These are phyloP conservation scores for Jacana jacana DNA, from an alignment of 2,113 vertebrate genomes.

Conservation along the genomic window DNA sequence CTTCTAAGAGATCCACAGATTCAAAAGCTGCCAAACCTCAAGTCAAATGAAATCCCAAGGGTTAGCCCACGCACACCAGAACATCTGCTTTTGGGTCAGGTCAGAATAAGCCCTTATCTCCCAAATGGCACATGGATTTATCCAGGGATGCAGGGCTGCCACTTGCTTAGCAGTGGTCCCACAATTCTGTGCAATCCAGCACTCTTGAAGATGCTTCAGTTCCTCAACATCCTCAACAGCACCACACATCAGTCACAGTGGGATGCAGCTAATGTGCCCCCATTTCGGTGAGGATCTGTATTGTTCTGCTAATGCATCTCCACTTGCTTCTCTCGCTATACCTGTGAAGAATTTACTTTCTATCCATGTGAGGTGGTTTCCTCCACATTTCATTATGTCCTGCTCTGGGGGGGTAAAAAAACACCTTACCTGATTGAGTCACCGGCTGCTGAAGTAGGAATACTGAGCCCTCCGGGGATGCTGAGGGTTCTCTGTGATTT, in stretches of 20 bases:
- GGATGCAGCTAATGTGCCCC: constrained; percentile 15
- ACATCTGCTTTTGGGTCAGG: neutral
- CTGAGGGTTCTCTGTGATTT: neutral
- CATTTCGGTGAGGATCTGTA: neutral
- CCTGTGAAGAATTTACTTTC: neutral
- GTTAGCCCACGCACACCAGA: neutral
- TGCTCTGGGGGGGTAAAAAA: neutral
- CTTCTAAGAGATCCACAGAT: neutral
- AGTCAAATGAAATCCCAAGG: neutral
- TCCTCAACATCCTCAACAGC: neutral
- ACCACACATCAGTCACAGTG: neutral
- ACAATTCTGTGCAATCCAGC: neutral
- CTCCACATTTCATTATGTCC: neutral
- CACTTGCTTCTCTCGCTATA: neutral
- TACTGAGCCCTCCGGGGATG: neutral
- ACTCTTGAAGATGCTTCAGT: neutral
- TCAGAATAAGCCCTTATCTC: neutral
- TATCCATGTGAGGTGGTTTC: neutral
- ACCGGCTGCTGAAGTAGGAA: constrained; percentile 1
- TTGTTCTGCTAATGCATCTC: constrained; percentile 15
- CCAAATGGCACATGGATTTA: neutral
- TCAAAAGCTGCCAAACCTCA: neutral
- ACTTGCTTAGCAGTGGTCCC: neutral
- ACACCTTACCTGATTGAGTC: constrained; percentile 24
- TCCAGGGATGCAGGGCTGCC: fast-evolving